Conservation (phyloP, 2,888 invertebrate species). For the Ditylenchus weischeri region DNA sequence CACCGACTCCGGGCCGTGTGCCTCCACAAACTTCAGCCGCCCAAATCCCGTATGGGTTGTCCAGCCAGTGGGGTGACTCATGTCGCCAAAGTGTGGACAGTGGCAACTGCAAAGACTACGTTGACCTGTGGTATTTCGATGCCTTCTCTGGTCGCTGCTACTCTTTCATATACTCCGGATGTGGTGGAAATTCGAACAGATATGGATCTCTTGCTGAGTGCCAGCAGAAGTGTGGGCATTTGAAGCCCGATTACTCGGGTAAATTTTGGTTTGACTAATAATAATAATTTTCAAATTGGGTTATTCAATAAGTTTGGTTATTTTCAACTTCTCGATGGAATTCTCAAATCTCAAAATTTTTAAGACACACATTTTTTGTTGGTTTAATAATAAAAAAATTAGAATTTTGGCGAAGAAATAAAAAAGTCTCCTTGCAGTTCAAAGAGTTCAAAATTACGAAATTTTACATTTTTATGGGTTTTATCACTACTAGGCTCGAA, state of each 20-base stretch:
- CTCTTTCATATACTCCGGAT: conserved; percentile 53
- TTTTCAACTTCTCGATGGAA: too few species aligned
- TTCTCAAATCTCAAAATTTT: too few species aligned
- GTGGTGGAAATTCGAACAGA: conserved; percentile 55
- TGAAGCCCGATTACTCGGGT: conserved; percentile 26
- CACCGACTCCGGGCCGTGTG: conserved; percentile 7
- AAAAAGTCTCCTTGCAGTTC: too few species aligned
- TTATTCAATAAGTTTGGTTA: too few species aligned
- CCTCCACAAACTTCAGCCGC: conserved; percentile 3
- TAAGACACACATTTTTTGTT: too few species aligned
- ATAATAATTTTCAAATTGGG: too few species aligned
- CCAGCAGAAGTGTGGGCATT: conserved; percentile 41
- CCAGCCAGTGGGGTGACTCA: conserved; percentile 7
- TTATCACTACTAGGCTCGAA: too few species aligned
- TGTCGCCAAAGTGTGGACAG: conserved; percentile 23
- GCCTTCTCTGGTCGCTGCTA: conserved; percentile 68
- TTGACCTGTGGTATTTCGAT: conserved; percentile 79
- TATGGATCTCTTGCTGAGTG: conserved; percentile 49
- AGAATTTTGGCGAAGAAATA: too few species aligned
- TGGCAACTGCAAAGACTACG: conserved; percentile 23
- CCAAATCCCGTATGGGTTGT: conserved; percentile 5
- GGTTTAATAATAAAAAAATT: too few species aligned
- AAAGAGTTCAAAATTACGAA: too few species aligned
- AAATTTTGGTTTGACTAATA: background rate
- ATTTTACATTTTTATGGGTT: too few species aligned